Evolutionary conservation across 2,113 vertebrate genomes (phyloP).

Genomic region (Fregata magnificens): DNA sequence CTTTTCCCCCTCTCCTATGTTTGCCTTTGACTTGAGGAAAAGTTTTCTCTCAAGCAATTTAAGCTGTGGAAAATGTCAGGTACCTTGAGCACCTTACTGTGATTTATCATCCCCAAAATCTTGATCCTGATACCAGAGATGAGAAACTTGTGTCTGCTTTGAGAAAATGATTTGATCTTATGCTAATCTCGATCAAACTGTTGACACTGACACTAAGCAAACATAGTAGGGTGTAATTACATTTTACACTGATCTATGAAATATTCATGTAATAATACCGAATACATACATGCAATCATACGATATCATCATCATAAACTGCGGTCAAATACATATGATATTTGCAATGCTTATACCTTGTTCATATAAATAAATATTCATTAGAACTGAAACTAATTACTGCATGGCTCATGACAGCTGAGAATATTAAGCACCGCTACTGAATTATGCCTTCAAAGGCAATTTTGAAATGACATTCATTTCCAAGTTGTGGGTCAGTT

Average conservation of each 20-base stretch:
- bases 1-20: background rate
- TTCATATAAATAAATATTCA: slow-evolving; percentile 54
- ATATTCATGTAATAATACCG: slow-evolving; percentile 50
- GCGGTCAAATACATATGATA: slow-evolving; percentile 29
- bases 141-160: background rate
- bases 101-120: background rate
- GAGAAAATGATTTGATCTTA: background rate
- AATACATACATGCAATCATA: slow-evolving; percentile 49
- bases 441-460: slow-evolving; percentile 28
- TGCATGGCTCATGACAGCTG: background rate
- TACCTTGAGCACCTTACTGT: background rate
- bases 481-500: slow-evolving; percentile 21
- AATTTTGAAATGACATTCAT: slow-evolving; percentile 9
- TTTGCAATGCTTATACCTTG: slow-evolving; percentile 50
- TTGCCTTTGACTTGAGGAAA: background rate
- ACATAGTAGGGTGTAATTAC: slow-evolving; percentile 33
- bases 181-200: background rate
- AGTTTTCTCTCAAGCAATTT: background rate
- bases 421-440: slow-evolving; percentile 16
- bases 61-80: background rate
- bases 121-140: background rate
- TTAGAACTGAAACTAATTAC: slow-evolving; percentile 30
- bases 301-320: slow-evolving; percentile 49
- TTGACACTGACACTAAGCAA: slow-evolving; percentile 41
- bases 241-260: slow-evolving; percentile 44